These are phyloP conservation scores for Xenopus tropicalis DNA, from an alignment of 2,113 vertebrate species.

Conservation along the genomic window DNA sequence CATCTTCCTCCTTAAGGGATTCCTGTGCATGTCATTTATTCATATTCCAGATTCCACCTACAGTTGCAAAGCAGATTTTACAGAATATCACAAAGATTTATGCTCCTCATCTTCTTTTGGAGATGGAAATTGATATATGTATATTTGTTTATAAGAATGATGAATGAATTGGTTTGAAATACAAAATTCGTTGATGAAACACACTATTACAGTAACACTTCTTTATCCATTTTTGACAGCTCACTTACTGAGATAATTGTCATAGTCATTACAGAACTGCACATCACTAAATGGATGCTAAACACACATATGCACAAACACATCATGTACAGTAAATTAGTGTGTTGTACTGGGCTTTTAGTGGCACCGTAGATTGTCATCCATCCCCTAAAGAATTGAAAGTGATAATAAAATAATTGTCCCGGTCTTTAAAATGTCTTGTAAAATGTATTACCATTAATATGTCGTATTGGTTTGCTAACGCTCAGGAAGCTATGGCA, in stretches of 20 bases:
- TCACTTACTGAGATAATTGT: no score
- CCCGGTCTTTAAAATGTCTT: not conserved
- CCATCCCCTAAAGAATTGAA: no score
- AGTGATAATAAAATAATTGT: not conserved
- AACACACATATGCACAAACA: no score
- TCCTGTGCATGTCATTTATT: conserved; percentile 15
- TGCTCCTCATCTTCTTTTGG: not conserved
- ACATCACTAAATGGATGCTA: no score
- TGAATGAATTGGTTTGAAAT: not conserved
- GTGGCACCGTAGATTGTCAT: no score
- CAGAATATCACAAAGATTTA: not conserved
- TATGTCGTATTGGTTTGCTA: not conserved
- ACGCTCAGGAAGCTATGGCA: not conserved
- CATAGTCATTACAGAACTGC: no score
- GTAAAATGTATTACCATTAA: not conserved
- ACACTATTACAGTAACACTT: no score
- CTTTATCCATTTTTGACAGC: no score
- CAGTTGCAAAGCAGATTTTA: conserved; percentile 1
- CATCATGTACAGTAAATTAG: no score
- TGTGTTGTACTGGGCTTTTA: no score
- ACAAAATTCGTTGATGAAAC: not conserved
- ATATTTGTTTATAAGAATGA: not conserved
- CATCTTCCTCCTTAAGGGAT: conserved; percentile 17
- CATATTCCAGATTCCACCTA: conserved; percentile 12
- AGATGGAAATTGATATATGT: not conserved